phyloP scores from a whole-genome alignment of 2,888 invertebrate genomes.

The Thereva unica region DNA sequence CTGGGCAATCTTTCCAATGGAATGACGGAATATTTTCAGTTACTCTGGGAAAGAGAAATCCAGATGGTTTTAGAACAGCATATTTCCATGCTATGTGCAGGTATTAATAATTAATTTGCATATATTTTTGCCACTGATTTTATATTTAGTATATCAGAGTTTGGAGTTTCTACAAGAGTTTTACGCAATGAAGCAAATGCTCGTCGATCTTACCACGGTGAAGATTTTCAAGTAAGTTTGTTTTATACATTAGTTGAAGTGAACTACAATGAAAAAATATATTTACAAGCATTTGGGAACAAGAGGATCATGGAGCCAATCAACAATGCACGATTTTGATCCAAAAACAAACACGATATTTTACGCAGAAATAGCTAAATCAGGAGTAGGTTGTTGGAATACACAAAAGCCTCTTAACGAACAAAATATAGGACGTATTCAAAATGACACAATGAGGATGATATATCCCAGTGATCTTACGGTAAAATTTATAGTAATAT shows the following conservation, averaged over 20 bases:
- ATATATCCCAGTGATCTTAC: conserved; percentile 74
- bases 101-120: conserved; percentile 23
- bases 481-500: conserved; percentile 47
- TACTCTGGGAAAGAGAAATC: conserved; percentile 62
- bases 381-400: conserved; percentile 79
- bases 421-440: conserved; percentile 63
- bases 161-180: conserved; percentile 68
- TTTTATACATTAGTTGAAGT: not conserved
- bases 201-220: conserved; percentile 61
- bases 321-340: conserved; percentile 72
- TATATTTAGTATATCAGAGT: conserved; percentile 66
- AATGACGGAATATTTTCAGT: conserved; percentile 79
- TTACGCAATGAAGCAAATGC: conserved; percentile 63
- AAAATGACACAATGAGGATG: conserved; percentile 64
- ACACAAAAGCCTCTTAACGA: conserved; percentile 60
- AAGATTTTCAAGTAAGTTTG: conserved; percentile 60
- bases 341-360: conserved; percentile 66
- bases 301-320: conserved; percentile 68
- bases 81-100: conserved; percentile 78
- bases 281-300: conserved; percentile 62
- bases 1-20: conserved; percentile 75
- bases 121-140: not conserved
- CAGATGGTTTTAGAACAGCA: conserved; percentile 64
- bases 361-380: conserved; percentile 70
- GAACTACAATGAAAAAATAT: not conserved